Evolutionary conservation across 2,113 vertebrate species (phyloP), one percentile per base, ranked within the genome.

Genomic region (Chlorodrepanis virens): DNA sequence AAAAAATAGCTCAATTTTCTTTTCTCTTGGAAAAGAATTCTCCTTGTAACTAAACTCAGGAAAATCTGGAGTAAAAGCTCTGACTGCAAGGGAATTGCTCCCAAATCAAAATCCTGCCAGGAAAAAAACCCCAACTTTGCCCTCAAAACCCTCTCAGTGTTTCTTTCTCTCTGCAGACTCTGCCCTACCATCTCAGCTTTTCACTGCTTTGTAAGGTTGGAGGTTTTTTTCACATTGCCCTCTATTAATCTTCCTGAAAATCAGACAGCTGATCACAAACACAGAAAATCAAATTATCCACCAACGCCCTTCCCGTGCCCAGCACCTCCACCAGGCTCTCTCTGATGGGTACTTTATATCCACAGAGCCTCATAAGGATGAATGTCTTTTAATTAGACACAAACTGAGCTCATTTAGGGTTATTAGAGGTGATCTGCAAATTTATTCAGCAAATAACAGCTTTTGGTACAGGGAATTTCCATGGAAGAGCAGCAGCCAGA

Each of bases 201-300:
- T 52, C 31, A 28, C 10, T 44, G 28, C 42, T 74, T 56, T 60
- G 5, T 13, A 37, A 28, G 18, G 10, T 56, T n/a, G 9, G 35
- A 35, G 35, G 7, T n/a, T 59, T 88, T 70, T 35, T 22, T 40
- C 35, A 5, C 47, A 31, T 12, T 78, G n/a, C 22, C 37, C 37
- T 83, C 85, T 70, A 31, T 91, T 81, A 75, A 89, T 83, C 87
- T 92, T 39, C 74, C 47, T 79, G 67, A 45, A 94, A 94, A 91
- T 89, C 91, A 85, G 14, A 33, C 79, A 50, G 47, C 69, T 87
- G 82, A 80, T 50, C 59, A 33, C 65, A 70, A 72, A 52, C 1
- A 65, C 78, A n/a, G 33, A 84, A 88, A 85, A 91, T 49, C 2
- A 22, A 63, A 68, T 85, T 91, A 67, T 29, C 47, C 67, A 29